These are phyloP conservation scores for Sphaerophoria taeniata DNA, from an alignment of 2,888 invertebrate genomes.

Conservation along the genomic window DNA sequence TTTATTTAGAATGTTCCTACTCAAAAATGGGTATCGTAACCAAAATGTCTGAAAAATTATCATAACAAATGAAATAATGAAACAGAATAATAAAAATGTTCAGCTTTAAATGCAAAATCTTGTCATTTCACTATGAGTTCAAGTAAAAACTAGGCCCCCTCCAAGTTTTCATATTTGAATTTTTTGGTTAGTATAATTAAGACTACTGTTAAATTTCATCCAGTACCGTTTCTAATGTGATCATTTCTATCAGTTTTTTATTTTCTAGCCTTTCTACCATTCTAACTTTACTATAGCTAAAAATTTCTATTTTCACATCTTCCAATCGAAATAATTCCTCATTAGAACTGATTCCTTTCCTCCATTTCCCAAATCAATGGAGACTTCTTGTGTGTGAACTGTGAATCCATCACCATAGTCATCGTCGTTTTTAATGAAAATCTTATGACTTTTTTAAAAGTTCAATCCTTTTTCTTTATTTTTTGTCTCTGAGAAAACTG, in stretches of 20 bases:
- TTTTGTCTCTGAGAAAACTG: constrained; percentile 8
- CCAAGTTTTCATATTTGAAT: not conserved
- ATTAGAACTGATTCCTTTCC: constrained; percentile 27
- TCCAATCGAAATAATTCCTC: constrained; percentile 16
- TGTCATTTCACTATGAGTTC: too few species aligned
- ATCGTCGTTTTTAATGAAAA: constrained; percentile 33
- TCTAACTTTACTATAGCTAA: constrained; percentile 29
- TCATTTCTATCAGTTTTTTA: constrained; percentile 44
- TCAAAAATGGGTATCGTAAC: too few species aligned
- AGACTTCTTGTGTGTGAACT: constrained; percentile 32
- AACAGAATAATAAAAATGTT: too few species aligned
- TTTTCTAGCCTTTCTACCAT: constrained; percentile 49
- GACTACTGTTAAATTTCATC: not conserved
- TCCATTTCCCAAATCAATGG: constrained; percentile 57
- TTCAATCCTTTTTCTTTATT: not conserved
- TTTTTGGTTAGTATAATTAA: constrained; percentile 9
- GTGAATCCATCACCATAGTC: constrained; percentile 46
- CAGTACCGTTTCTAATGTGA: constrained; percentile 33
- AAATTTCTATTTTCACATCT: constrained; percentile 39
- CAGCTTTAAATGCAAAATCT: too few species aligned
- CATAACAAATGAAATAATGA: too few species aligned
- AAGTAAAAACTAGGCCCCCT: too few species aligned
- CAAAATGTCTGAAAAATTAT: too few species aligned
- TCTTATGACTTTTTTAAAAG: constrained; percentile 13
- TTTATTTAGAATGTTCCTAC: too few species aligned